These are phyloP conservation scores for Burhinus bistriatus DNA, from an alignment of 2,113 vertebrate genomes.

Conservation along the genomic window DNA sequence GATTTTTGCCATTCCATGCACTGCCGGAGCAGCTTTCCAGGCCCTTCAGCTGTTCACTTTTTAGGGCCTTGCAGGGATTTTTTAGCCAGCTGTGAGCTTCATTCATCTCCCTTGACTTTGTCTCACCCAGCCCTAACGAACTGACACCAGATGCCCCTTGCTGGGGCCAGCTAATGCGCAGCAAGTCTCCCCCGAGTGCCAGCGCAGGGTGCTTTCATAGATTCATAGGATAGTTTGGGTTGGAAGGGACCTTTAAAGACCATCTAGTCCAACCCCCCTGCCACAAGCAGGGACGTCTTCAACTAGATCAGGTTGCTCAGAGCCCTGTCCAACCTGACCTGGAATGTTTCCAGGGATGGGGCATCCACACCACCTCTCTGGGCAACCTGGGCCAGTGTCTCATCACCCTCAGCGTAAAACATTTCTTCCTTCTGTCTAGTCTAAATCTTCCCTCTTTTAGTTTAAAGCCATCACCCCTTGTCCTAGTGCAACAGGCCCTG, in stretches of 20 bases:
- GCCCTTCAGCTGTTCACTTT: slow-evolving; percentile 2
- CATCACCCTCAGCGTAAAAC: neutral
- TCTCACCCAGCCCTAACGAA: neutral
- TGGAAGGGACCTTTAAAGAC: neutral
- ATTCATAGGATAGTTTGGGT: neutral
- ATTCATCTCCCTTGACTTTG: neutral
- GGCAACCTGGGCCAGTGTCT: neutral
- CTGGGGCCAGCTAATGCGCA: fast-evolving
- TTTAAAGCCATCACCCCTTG: neutral
- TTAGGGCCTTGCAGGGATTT: neutral
- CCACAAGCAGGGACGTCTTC: neutral
- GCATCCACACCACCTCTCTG: neutral
- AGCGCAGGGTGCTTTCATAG: neutral
- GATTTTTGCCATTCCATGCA: slow-evolving; percentile 29
- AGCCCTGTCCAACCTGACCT: neutral
- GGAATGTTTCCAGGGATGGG: neutral
- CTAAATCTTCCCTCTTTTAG: neutral
- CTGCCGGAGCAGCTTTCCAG: neutral
- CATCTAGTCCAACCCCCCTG: neutral
- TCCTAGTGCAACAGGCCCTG: neutral
- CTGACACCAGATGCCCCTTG: neutral
- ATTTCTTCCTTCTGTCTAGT: neutral
- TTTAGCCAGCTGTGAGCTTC: slow-evolving; percentile 38
- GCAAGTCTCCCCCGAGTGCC: fast-evolving
- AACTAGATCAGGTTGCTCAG: neutral